Conservation (phyloP, 2,113 vertebrate species). For the Tachysurus vachellii region DNA sequence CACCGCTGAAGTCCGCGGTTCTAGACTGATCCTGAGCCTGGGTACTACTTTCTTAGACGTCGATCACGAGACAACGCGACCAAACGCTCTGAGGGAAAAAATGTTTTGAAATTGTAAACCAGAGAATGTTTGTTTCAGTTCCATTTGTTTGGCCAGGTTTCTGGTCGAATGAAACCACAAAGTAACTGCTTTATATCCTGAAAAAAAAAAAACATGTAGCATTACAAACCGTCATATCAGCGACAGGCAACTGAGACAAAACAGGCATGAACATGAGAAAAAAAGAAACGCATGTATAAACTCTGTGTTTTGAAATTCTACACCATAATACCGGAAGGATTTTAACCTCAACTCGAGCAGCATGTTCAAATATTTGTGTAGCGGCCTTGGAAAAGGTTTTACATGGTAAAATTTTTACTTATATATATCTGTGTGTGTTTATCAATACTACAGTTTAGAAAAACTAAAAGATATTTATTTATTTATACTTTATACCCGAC, state of each 20-base stretch:
- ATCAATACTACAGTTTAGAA: not conserved
- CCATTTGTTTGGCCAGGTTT: constrained; percentile 10
- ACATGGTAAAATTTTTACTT: too few species aligned
- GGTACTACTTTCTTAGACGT: not conserved
- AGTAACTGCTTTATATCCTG: constrained; percentile 24
- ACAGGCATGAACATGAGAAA: constrained; percentile 2
- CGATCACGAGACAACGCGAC: not conserved
- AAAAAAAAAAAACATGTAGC: constrained; percentile 12
- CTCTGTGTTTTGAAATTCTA: not conserved
- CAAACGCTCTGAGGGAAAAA: constrained; percentile 11
- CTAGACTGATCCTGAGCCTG: not conserved
- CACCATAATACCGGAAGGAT: not conserved
- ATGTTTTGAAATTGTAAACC: constrained; percentile 18
- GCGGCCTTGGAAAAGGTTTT: not conserved
- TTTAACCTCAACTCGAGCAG: constrained; percentile 11
- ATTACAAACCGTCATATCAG: constrained; percentile 13
- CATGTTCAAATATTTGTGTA: constrained; percentile 17
- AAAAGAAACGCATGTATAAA: not conserved
- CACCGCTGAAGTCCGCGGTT: not conserved
- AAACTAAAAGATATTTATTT: not conserved
- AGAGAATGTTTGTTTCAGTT: constrained; percentile 26
- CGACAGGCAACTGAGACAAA: constrained; percentile 7
- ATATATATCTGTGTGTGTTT: too few species aligned
- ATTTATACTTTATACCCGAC: too few species aligned
- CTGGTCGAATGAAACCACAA: constrained; percentile 12